Conservation (phyloP, 2,113 vertebrate genomes). For the Rallus limicola region DNA sequence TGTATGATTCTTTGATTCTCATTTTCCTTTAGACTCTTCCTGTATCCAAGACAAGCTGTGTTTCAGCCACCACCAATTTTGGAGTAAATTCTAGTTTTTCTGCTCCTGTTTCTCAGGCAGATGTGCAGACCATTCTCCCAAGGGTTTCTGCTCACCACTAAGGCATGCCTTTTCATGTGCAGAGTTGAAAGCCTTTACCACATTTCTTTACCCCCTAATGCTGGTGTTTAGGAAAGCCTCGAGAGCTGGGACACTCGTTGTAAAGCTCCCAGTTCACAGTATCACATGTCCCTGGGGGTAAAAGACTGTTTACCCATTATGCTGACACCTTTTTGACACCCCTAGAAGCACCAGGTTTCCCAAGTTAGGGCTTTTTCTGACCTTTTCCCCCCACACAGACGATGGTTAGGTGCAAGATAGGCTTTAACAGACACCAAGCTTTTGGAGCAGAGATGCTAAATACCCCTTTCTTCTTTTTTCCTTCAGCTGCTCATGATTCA, state of each 20-base stretch:
- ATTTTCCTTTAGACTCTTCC: background rate
- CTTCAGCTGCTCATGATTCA: slow-evolving; percentile 18
- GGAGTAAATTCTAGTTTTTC: background rate
- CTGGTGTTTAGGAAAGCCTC: background rate
- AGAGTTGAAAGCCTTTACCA: background rate
- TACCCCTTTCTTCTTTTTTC: background rate
- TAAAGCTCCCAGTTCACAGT: background rate
- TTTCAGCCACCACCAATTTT: background rate
- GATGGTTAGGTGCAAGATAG: fast-evolving
- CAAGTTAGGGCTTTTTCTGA: background rate
- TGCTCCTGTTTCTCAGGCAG: background rate
- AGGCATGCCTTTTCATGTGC: background rate
- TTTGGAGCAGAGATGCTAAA: background rate
- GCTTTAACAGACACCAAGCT: background rate
- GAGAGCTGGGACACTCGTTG: fast-evolving
- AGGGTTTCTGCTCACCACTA: background rate
- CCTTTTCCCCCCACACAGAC: background rate
- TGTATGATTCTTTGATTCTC: background rate
- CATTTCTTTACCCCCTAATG: background rate
- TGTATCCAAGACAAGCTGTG: background rate
- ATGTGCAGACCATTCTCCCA: background rate
- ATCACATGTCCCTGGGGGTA: background rate
- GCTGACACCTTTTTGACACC: fast-evolving
- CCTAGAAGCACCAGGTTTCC: background rate
- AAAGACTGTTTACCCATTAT: background rate